These are phyloP conservation scores for Paraescarpia echinospica DNA, from an alignment of 1,140 invertebrate species.

Conservation along the genomic window DNA sequence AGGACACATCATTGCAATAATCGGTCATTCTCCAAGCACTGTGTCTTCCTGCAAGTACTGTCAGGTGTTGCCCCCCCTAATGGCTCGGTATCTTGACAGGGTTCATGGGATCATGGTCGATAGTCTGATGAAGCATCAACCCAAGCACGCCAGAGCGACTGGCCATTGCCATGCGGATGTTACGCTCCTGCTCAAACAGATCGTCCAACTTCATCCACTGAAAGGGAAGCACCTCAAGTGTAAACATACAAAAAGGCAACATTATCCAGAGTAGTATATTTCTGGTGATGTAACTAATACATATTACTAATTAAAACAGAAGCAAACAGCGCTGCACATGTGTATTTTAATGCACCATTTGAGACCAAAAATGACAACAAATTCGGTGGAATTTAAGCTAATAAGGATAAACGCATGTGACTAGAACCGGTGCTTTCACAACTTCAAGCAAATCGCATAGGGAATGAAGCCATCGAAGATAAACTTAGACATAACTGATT, in stretches of 20 bases:
- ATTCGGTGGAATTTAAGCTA: too few species aligned
- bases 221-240: slow-evolving; percentile 39
- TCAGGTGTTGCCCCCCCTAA: background rate
- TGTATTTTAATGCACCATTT: too few species aligned
- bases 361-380: too few species aligned
- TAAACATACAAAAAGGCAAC: background rate
- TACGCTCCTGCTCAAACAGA: slow-evolving; percentile 89
- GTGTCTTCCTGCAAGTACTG: background rate
- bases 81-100: slow-evolving; percentile 37
- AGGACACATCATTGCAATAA: background rate
- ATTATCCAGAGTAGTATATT: background rate
- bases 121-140: slow-evolving; percentile 91
- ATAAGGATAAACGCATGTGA: too few species aligned
- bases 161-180: slow-evolving; percentile 82
- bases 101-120: slow-evolving; percentile 87
- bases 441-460: too few species aligned
- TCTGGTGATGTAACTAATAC: background rate
- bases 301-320: background rate
- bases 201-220: slow-evolving; percentile 94
- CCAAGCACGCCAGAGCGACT: slow-evolving; percentile 86
- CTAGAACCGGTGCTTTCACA: too few species aligned
- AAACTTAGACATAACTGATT: too few species aligned
- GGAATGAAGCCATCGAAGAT: too few species aligned
- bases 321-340: too few species aligned
- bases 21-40: background rate